Percentiles rank a stretch among this genome's conserved stretches.
phyloP scores from a whole-genome alignment of 2,888 invertebrate genomes.

The Zygaena filipendulae region DNA sequence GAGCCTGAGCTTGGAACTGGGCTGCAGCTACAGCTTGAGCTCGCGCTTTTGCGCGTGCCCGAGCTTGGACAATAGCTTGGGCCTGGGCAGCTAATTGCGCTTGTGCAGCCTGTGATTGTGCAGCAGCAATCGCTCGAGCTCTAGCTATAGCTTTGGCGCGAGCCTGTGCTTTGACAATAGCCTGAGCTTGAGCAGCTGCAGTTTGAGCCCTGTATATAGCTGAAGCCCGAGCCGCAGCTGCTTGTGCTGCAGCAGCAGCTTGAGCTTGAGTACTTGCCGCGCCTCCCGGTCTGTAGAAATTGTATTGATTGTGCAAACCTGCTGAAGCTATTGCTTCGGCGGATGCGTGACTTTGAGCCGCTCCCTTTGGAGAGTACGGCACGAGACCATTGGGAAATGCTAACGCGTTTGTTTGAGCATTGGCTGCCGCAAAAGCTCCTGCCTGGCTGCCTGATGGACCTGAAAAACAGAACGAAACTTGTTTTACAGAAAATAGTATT shows the following conservation, averaged over 20 bases:
- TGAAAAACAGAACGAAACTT: no score
- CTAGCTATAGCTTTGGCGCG: background rate
- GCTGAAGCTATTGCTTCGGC: slow-evolving; percentile 5
- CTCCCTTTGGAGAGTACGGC: no score
- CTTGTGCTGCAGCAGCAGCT: slow-evolving; percentile 1
- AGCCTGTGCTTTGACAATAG: slow-evolving; percentile 1
- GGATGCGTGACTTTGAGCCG: background rate
- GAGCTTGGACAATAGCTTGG: slow-evolving; percentile 3
- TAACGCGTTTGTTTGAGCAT: slow-evolving; percentile 4
- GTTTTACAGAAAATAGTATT: no score
- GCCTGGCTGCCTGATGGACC: slow-evolving; percentile 1
- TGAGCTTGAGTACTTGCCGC: background rate
- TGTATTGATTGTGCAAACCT: background rate
- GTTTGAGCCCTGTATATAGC: background rate
- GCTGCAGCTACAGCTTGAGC: background rate
- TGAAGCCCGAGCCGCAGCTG: background rate
- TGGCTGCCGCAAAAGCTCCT: slow-evolving; percentile 5
- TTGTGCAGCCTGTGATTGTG: slow-evolving; percentile 4
- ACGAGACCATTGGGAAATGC: background rate
- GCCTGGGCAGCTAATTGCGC: no score
- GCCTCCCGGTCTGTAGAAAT: background rate
- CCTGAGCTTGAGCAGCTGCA: background rate
- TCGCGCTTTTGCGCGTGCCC: background rate
- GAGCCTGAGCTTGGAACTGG: background rate
- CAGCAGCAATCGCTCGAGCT: background rate